phyloP scores from a whole-genome alignment of 1,140 invertebrate genomes.

The Diorhabda sublineata region DNA sequence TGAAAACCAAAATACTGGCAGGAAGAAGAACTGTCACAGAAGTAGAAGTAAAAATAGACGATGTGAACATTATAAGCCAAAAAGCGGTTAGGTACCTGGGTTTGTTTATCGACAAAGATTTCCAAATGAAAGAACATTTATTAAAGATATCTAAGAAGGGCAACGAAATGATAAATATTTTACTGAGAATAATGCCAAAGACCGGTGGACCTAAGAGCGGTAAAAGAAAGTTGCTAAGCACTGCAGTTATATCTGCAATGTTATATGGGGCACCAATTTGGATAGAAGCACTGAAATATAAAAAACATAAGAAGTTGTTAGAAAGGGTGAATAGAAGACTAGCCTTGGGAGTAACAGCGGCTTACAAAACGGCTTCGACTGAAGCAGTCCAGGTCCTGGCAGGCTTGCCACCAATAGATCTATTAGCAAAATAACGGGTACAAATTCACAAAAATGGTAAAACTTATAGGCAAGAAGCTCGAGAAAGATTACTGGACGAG shows the following conservation, averaged over 20 bases:
- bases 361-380: constrained; percentile 17
- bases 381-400: constrained; percentile 15
- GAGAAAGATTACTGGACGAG: neutral
- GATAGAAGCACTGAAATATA: neutral
- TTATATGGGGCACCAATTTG: constrained; percentile 20
- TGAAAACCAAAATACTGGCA: neutral
- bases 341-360: neutral
- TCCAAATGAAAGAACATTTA: constrained; percentile 10
- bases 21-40: neutral
- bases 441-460: neutral
- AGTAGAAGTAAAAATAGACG: neutral
- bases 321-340: neutral
- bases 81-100: constrained; percentile 12
- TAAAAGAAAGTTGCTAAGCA: neutral
- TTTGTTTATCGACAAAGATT: neutral
- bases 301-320: constrained; percentile 11
- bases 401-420: constrained; percentile 16
- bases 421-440: constrained; percentile 14
- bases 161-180: neutral
- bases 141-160: constrained; percentile 1
- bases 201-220: neutral
- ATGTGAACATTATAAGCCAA: neutral
- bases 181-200: constrained; percentile 9
- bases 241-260: neutral
- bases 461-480: constrained; percentile 1